Base-by-base conservation (phyloP, 1,140 invertebrate species). In the Tetranychus cinnabarinus region DNA sequence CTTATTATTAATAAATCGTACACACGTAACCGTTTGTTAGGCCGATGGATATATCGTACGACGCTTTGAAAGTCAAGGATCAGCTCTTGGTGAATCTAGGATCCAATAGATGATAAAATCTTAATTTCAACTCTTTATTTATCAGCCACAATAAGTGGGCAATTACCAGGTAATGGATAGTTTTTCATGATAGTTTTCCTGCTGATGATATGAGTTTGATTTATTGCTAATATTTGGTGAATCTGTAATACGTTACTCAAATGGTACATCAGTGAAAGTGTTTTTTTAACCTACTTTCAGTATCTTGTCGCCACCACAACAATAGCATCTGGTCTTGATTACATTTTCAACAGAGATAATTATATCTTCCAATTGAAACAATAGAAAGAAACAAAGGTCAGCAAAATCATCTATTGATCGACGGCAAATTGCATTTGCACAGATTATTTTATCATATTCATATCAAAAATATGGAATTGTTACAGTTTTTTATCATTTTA, bases 91-190 rank as follows among this genome's bases (percentile, higher is more conserved):
- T 7, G 90, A 64, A 91, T 93, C 70, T 70, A 97, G n/a, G 93
- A 97, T 74, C 93, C 93, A 12, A 79, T 93, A 72, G 92, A 92
- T n/a, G 93, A 97, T 72, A 97, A 97, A 77, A 76, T 97, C 23
- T 76, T 97, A 5, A 82, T 97, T 63, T 86, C 81, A 10, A 86
- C 86, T 13, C 73, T 97, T 45, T 91, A n/a, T n/a, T n/a, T n/a
- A 35, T 82, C 86, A 1, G 74, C 96, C 36, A n/a, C 89, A 10
- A 85, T 82, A 73, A 81, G 82, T 60, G 80, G 82, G 55, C 72
- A 95, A 13, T 85, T 97, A 69, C 91, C 92, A 69, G 50, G 50
- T 52, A 50, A 50, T 23, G 23, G 23, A 23, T 23, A 23, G 23
- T 23, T 23, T 23, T 23, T 23, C 23, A 23, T 23, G 23, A 23